Conservation (phyloP, 2,888 invertebrate species). For the Platycheirus albimanus region DNA sequence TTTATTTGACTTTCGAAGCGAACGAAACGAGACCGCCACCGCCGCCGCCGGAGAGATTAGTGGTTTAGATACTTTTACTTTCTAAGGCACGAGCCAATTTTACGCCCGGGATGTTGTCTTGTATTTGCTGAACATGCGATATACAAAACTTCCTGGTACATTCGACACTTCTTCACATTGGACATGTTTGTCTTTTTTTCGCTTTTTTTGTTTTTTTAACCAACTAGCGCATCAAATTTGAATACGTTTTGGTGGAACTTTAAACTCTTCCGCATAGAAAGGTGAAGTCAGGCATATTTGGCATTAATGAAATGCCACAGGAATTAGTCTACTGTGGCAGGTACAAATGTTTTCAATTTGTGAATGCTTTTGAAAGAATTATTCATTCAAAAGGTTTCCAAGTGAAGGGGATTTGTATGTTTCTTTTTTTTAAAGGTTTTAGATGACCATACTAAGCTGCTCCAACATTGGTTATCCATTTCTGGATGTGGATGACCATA, state of each 20-base stretch:
- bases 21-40: conserved; percentile 43
- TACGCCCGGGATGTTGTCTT: conserved; percentile 41
- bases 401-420: too few relatives aligned
- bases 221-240: conserved; percentile 52
- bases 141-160: conserved; percentile 62
- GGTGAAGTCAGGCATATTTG: conserved; percentile 27
- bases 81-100: conserved; percentile 56
- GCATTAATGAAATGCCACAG: conserved; percentile 4
- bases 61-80: conserved; percentile 67
- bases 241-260: conserved; percentile 30
- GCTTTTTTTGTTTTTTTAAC: conserved; percentile 3
- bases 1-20: conserved; percentile 65
- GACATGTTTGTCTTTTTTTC: conserved; percentile 20
- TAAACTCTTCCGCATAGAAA: conserved; percentile 66
- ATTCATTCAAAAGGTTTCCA: too few relatives aligned
- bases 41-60: conserved; percentile 38
- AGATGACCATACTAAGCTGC: too few relatives aligned
- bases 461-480: too few relatives aligned
- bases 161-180: conserved; percentile 53
- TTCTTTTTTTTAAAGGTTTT: too few relatives aligned
- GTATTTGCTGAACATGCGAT: conserved; percentile 54
- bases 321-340: conserved; percentile 34
- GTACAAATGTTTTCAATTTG: conserved; percentile 37
- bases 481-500: too few relatives aligned
- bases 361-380: background rate